These are phyloP conservation scores for Conistra vaccinii DNA, from an alignment of 2,888 invertebrate genomes.

Conservation along the genomic window DNA sequence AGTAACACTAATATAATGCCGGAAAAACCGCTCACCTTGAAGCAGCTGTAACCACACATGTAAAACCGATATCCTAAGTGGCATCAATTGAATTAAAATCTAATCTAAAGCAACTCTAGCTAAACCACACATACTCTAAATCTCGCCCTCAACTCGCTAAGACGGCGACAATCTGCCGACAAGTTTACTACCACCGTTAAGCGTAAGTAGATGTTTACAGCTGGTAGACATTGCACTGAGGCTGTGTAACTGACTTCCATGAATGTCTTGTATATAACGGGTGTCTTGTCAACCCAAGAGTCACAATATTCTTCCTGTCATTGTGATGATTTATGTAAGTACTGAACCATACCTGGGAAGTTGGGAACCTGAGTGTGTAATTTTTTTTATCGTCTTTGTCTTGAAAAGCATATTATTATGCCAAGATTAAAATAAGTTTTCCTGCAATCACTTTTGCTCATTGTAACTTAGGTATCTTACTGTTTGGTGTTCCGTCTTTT, in stretches of 20 bases:
- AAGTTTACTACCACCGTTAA: slow-evolving; percentile 63
- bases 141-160: slow-evolving; percentile 57
- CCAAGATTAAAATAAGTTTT: neutral
- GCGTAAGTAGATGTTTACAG: slow-evolving; percentile 73
- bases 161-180: slow-evolving; percentile 63
- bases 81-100: slow-evolving; percentile 41
- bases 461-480: neutral
- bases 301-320: neutral
- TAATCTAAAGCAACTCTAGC: slow-evolving; percentile 40
- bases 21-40: neutral
- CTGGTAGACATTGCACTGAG: slow-evolving; percentile 66
- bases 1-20: neutral
- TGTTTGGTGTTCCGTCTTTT: neutral
- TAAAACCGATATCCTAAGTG: slow-evolving; percentile 19
- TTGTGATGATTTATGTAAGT: neutral
- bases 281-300: neutral
- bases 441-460: neutral
- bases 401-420: neutral
- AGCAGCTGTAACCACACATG: neutral
- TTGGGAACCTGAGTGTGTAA: too few relatives aligned
- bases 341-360: neutral
- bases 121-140: slow-evolving; percentile 47
- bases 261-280: slow-evolving; percentile 62
- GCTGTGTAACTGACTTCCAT: slow-evolving; percentile 66
- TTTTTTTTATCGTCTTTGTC: neutral